Base-by-base conservation (phyloP, 2,113 vertebrate species). In the Manacus vitellinus region DNA sequence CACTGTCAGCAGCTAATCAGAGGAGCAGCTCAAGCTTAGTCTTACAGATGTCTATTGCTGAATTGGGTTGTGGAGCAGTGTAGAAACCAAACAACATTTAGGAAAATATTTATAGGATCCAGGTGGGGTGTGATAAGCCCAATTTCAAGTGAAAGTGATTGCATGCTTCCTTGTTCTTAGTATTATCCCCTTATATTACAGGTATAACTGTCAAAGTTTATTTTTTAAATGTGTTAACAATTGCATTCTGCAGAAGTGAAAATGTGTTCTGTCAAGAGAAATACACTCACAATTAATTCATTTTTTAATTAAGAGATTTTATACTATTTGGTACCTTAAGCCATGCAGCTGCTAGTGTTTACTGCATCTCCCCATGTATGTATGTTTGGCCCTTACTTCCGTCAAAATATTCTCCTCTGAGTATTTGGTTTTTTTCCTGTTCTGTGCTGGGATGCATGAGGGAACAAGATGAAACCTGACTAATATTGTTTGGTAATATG, bases 291-390 rank as follows among this genome's bases (percentile, higher is more conserved):
- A 92, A 96, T 95, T 95, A 95, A 88, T 94, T 95, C 59, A 93
- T 95, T 96, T 96, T 95, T 96, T 92, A 96, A 96, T 96, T 96
- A 95, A 96, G 92, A 95, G 75, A 58, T 84, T 82, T 92, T 71
- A 46, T 81, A 61, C 49, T 84, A 91, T 92, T 80, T 94, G 30
- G 70, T 93, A 96, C 82, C 65, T 89, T 94, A 63, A 93, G 76
- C 96, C 76, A 72, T 68, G 91, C 96, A 97, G 96, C 96, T 97
- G 95, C 52, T 94, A 56, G 61, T 81, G 90, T 92, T 96, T 96
- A 95, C 68, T 93, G 65, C 91, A 61, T 72, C 61, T 93, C 37
- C 62, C 56, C 28, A 6, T 44, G 27, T 79, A 46, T 56, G 43
- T 39, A 67, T 92, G 72, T 77, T 95, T 94, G 90, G 95, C 35